Percentiles rank a stretch among this genome's conserved stretches.
These are phyloP conservation scores for Bradypodion ventrale DNA, from an alignment of 2,797 vertebrate genomes.

Conservation along the genomic window DNA sequence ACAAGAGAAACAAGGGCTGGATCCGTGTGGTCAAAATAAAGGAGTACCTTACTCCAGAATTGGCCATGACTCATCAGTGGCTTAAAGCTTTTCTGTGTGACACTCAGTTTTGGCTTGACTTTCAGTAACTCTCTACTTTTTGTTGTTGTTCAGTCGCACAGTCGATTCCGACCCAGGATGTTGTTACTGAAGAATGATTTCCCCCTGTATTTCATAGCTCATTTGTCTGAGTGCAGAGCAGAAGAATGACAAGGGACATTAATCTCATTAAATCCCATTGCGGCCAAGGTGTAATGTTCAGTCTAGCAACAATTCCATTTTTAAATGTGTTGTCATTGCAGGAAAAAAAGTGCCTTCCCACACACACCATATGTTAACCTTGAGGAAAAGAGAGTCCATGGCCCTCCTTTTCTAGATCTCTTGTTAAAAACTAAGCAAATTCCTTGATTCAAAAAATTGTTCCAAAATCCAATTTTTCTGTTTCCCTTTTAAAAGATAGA, in stretches of 20 bases:
- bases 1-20: not conserved
- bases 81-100: too few species aligned
- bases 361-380: slow-evolving; percentile 7
- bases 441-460: slow-evolving; percentile 30
- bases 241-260: slow-evolving; percentile 57
- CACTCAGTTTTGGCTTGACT: too few species aligned
- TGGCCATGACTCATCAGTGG: too few species aligned
- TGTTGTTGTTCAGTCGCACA: too few species aligned
- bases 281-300: slow-evolving; percentile 48
- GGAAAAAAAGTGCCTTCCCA: slow-evolving; percentile 9
- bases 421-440: too few species aligned
- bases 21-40: too few species aligned
- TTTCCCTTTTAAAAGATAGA: not conserved
- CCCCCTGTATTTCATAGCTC: slow-evolving; percentile 46
- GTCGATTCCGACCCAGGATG: too few species aligned
- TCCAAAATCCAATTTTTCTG: slow-evolving; percentile 20
- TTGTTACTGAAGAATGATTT: slow-evolving; percentile 46
- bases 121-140: too few species aligned
- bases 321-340: slow-evolving; percentile 42
- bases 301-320: slow-evolving; percentile 47
- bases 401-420: too few species aligned
- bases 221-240: slow-evolving; percentile 47
- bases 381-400: slow-evolving; percentile 1
- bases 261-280: slow-evolving; percentile 60
- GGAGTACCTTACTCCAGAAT: too few species aligned